Base-by-base conservation (phyloP, 2,888 invertebrate species). In the Eristalinus sepulchralis region DNA sequence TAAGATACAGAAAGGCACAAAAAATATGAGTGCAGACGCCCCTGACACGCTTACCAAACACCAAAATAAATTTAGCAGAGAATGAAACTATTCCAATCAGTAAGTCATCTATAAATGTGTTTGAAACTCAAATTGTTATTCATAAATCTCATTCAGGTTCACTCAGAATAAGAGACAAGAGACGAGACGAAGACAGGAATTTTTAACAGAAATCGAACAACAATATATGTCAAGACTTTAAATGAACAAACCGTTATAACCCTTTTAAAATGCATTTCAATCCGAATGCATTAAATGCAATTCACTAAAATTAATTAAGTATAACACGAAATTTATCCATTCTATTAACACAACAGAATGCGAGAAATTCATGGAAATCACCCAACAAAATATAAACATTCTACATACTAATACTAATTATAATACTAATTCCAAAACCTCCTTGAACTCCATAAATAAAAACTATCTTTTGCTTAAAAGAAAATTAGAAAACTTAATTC, bases 341-440 rank as follows among this genome's bases (percentile, higher is more conserved):
- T n/a, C n/a, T n/a, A 73, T 73, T 36, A 63, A 73, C 24, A 62
- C 62, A n/a, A 70, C 47, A 8, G 71, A 71, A 31, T 71, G 47
- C 60, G 60, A 60, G 88, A 76, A 5, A 39, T 57, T 22, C 83
- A 87, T 34, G 71, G 47, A 60, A 8, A 59, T 39, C 8, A 71
- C n/a, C n/a, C n/a, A n/a, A n/a, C n/a, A n/a, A n/a, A n/a, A n/a
- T n/a, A n/a, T n/a, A n/a, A n/a, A n/a, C 24, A 88, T 63, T 84
- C 81, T 27, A 47, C 78, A 57, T 33, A 71, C 60, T n/a, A 47
- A 60, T 20, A 47, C 13, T 72, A 71, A 3, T n/a, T 60, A 24
- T 6, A 60, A 13, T 13, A 47, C 27, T 10, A 60, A 13, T 13
- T 27, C 57, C 27, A 53, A 20, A 55, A 33, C 39, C 10, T 34